Evolutionary conservation across 2,797 vertebrate genomes (phyloP).

Genomic region (Falco peregrinus): DNA sequence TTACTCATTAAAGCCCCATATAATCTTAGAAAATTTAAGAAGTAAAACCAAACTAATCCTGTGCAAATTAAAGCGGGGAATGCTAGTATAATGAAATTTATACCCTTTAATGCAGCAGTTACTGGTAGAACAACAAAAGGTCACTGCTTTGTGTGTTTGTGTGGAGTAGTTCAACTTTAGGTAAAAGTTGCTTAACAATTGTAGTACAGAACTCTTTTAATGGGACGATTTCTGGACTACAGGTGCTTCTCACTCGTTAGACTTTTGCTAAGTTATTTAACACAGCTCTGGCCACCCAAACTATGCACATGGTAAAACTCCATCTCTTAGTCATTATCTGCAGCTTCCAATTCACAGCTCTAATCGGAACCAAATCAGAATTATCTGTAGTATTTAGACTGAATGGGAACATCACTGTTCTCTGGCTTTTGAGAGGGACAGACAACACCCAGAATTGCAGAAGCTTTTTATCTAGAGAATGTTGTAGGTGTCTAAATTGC

Average conservation of each 20-base stretch:
- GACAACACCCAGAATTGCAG: neutral
- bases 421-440: neutral
- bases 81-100: neutral
- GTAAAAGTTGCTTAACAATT: neutral
- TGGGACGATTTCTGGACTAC: neutral
- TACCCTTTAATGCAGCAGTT: neutral
- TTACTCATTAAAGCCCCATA: slow-evolving; percentile 17
- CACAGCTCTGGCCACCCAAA: neutral
- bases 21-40: neutral
- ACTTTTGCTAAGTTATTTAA: neutral
- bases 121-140: neutral
- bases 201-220: neutral
- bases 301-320: neutral
- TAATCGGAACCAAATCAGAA: neutral
- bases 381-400: neutral
- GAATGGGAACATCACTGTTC: neutral
- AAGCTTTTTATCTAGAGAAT: neutral
- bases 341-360: neutral
- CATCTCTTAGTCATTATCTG: neutral
- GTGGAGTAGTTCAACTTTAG: neutral
- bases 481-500: neutral
- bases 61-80: neutral
- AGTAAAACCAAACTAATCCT: neutral
- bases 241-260: neutral
- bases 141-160: neutral